Evolutionary conservation across 2,888 invertebrate genomes (phyloP).

Genomic region (Cryptocephalus moraei): DNA sequence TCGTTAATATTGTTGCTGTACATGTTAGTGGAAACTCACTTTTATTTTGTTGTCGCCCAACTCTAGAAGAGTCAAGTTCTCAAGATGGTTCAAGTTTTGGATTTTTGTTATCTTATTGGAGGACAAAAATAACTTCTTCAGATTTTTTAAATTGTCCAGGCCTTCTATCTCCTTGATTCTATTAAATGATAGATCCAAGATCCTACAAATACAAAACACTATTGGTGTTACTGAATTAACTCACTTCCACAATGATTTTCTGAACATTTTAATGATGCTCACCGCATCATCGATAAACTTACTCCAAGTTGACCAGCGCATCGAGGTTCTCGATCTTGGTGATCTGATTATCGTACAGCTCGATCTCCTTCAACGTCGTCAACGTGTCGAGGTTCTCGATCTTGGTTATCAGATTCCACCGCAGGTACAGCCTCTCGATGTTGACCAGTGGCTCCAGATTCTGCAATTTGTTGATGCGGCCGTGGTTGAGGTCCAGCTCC

Average conservation of each 20-base stretch:
- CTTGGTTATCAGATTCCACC: constrained; percentile 92
- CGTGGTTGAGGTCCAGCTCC: constrained; percentile 84
- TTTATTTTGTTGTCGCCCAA: constrained; percentile 90
- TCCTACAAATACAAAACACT: constrained; percentile 43
- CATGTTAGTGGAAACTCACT: constrained; percentile 40
- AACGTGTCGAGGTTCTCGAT: constrained; percentile 81
- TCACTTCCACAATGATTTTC: no score
- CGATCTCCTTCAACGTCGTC: constrained; percentile 72
- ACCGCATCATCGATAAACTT: constrained; percentile 33
- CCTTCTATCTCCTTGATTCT: constrained; percentile 80
- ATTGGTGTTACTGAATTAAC: no score
- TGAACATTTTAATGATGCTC: background rate
- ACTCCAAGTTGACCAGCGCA: constrained; percentile 79
- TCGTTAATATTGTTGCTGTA: no score
- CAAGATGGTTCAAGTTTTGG: constrained; percentile 74
- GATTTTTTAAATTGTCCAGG: constrained; percentile 59
- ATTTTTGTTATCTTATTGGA: constrained; percentile 84
- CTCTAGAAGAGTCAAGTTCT: constrained; percentile 74
- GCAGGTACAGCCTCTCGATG: constrained; percentile 71
- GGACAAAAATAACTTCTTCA: constrained; percentile 78
- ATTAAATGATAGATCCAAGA: constrained; percentile 93
- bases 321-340: constrained; percentile 85
- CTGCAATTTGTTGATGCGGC: constrained; percentile 72
- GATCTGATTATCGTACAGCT: constrained; percentile 96
- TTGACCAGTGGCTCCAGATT: constrained; percentile 68